A percentile compares a stretch with the other conserved stretches of the same genome.
These are phyloP conservation scores for Eurytoma californica DNA, from an alignment of 2,888 invertebrate species.

Conservation along the genomic window DNA sequence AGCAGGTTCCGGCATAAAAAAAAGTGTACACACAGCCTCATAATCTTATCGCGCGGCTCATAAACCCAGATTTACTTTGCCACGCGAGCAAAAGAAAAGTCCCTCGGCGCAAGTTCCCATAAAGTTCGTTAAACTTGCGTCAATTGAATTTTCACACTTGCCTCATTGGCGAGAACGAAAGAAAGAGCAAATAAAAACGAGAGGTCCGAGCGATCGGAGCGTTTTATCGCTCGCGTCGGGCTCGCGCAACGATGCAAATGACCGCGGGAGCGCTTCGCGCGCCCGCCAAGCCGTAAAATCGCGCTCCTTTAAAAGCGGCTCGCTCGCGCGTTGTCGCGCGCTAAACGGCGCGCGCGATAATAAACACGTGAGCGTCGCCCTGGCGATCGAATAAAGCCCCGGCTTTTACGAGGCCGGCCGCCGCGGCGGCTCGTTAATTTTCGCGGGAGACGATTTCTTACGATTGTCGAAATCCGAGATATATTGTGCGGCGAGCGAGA, in stretches of 20 bases:
- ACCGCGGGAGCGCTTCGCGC: conserved; percentile 3
- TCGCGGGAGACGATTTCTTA: conserved; percentile 39
- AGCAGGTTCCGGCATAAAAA: too few species aligned
- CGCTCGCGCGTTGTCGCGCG: conserved; percentile 7
- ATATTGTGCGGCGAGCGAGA: background rate
- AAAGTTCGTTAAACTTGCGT: background rate
- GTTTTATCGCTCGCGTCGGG: background rate
- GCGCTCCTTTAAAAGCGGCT: conserved; percentile 11
- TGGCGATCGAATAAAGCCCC: conserved; percentile 40
- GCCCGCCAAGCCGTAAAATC: background rate
- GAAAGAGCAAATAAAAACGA: background rate
- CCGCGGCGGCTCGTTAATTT: conserved; percentile 29
- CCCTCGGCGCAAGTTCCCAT: background rate
- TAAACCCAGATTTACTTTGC: too few species aligned
- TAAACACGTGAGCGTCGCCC: conserved; percentile 43
- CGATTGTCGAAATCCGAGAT: conserved; percentile 37
- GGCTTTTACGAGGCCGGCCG: conserved; percentile 22
- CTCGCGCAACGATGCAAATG: conserved; percentile 34
- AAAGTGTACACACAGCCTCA: too few species aligned
- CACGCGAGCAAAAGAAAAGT: background rate
- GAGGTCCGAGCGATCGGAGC: background rate
- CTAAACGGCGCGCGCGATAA: conserved; percentile 38
- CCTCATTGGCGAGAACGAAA: background rate
- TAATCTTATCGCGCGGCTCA: too few species aligned
- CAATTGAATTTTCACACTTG: conserved; percentile 24